Base-by-base conservation (phyloP, 2,888 invertebrate species). In the Eulithis testata region DNA sequence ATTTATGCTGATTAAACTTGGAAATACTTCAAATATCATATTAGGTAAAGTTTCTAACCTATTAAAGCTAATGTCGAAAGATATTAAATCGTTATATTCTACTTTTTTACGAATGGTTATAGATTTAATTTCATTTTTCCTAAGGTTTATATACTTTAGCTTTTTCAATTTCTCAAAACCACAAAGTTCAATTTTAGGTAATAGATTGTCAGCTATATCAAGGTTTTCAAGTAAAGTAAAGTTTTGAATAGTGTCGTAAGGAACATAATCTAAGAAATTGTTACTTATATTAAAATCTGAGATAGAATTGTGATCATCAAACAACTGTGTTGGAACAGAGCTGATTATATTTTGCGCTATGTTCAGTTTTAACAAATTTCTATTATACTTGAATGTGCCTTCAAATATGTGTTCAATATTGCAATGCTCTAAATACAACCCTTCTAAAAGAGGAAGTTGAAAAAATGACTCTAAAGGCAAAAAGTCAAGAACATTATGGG, bases 401-500 rank as follows among this genome's bases (percentile, higher is more conserved):
- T 95, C 94, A 4, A 96, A 95, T 70, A 98, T 93, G 66, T 94
- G 91, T 54, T 94, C 92, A 69, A 97, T 94, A 66, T 95, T 95
- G 73, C 96, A 96, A 77, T 95, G 94, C 75, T 96, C 96, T 78
- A 96, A 94, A 59, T 94, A 92, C 69, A 98, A 92, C 49, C 95
- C 94, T 84, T 97, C 97, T 75, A 98, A 90, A 2, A 97, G 96
- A 8, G 97, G 96, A 68, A 98, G 89, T 55, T 96, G 96, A 73
- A 95, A 95, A 73, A 97, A 94, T 36, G 96, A 95, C 63, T 95
- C 94, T 3, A 94, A 92, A 70, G 95, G 95, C 68, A 97, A 94
- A 78, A 94, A 95, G 73, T 95, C 95, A 69, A 98, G 95, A 82
- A 97, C 96, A 84, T 98, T 98, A 74, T 95, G 94, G 4, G 97